Conservation (phyloP, 2,888 invertebrate genomes). For the Papilio elwesi region DNA sequence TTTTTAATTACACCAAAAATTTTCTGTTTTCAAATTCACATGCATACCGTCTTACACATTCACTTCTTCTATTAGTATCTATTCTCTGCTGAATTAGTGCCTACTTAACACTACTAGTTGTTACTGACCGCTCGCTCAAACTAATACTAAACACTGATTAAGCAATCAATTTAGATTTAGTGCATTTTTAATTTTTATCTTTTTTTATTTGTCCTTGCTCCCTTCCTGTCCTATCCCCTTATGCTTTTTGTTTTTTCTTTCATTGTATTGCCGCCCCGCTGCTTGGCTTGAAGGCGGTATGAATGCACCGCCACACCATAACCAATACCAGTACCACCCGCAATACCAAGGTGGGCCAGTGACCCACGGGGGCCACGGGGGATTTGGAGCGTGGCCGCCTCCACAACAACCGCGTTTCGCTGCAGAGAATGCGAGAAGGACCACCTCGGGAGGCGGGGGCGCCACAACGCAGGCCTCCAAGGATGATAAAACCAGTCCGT, state of each 20-base stretch:
- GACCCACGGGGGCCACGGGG: conserved; percentile 59
- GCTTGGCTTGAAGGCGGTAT: conserved; percentile 84
- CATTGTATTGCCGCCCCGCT: conserved; percentile 82
- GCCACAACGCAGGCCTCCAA: conserved; percentile 62
- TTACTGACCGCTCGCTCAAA: conserved; percentile 64
- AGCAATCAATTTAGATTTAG: conserved; percentile 49
- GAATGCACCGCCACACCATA: conserved; percentile 84
- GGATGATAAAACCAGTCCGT: conserved; percentile 91
- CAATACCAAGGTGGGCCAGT: conserved; percentile 76
- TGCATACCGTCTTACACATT: conserved; percentile 60
- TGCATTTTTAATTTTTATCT: conserved; percentile 64
- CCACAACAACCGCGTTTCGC: conserved; percentile 79
- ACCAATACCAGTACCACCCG: conserved; percentile 82
- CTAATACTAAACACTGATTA: conserved; percentile 53
- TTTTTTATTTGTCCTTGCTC: conserved; percentile 66
- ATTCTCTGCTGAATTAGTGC: conserved; percentile 62
- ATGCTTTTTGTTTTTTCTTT: conserved; percentile 83
- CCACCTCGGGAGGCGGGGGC: conserved; percentile 53
- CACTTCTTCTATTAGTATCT: conserved; percentile 49
- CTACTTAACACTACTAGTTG: conserved; percentile 67
- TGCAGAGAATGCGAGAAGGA: conserved; percentile 78
- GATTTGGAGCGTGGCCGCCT: conserved; percentile 62
- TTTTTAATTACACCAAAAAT: conserved; percentile 55
- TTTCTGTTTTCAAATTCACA: conserved; percentile 70
- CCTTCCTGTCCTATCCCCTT: conserved; percentile 73